These are phyloP conservation scores for Sternotherus odoratus DNA, from an alignment of 2,797 vertebrate genomes.

Conservation along the genomic window DNA sequence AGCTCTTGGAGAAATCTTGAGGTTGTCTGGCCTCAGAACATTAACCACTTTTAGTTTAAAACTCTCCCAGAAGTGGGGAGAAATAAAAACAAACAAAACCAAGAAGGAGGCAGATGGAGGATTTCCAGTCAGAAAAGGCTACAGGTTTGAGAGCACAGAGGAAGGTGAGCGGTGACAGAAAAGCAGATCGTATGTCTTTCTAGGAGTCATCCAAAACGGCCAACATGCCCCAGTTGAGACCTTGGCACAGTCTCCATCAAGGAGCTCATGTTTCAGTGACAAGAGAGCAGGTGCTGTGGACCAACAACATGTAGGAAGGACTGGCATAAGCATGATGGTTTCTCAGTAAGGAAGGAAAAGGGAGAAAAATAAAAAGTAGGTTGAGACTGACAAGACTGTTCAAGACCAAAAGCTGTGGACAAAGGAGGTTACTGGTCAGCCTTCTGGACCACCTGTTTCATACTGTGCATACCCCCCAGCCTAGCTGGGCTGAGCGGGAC, in stretches of 20 bases:
- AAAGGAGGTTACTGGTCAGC: not conserved
- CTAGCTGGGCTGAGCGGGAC: not conserved
- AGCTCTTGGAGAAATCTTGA: not conserved
- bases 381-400: rapidly evolving
- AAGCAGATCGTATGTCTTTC: not conserved
- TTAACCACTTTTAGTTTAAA: not conserved
- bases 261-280: rapidly evolving
- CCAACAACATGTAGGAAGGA: no score
- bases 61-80: not conserved
- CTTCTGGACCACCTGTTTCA: not conserved
- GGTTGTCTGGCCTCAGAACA: not conserved
- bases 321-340: rapidly evolving
- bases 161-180: rapidly evolving
- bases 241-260: rapidly evolving
- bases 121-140: rapidly evolving
- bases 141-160: rapidly evolving
- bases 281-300: rapidly evolving
- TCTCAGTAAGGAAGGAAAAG: rapidly evolving
- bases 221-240: rapidly evolving
- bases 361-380: rapidly evolving
- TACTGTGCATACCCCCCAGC: rapidly evolving
- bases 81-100: not conserved
- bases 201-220: rapidly evolving
- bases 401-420: not conserved
- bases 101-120: rapidly evolving